Conservation (phyloP, 2,113 vertebrate species). For the Onychostruthus taczanowskii region DNA sequence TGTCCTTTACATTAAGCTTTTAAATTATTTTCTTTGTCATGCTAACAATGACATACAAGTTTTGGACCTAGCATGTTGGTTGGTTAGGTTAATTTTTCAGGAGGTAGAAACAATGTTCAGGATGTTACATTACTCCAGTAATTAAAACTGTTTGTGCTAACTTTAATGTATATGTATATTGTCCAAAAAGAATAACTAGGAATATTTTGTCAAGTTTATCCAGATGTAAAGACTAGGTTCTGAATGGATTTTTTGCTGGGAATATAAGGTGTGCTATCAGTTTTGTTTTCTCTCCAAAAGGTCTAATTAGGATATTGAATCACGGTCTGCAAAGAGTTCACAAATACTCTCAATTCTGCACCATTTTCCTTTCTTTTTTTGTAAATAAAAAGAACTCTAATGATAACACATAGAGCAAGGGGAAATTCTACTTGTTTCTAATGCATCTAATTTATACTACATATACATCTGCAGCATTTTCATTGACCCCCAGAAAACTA, state of each 20-base stretch:
- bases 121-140: neutral
- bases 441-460: neutral
- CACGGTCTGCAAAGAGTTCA: neutral
- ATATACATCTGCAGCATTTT: neutral
- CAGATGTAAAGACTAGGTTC: neutral
- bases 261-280: neutral
- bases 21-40: conserved; percentile 2
- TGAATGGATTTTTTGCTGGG: neutral
- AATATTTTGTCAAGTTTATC: conserved; percentile 16
- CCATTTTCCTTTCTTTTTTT: neutral
- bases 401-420: neutral
- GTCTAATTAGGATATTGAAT: neutral
- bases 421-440: neutral
- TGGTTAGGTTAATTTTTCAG: conserved; percentile 25
- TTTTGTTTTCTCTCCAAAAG: neutral
- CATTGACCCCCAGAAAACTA: neutral
- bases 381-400: neutral
- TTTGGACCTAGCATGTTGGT: neutral
- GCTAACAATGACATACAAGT: neutral
- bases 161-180: neutral
- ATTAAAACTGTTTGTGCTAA: neutral
- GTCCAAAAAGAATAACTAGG: neutral
- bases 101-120: neutral
- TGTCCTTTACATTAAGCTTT: neutral
- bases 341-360: neutral